Evolutionary conservation across 2,888 invertebrate species (phyloP).

Genomic region (Idaea aversata): DNA sequence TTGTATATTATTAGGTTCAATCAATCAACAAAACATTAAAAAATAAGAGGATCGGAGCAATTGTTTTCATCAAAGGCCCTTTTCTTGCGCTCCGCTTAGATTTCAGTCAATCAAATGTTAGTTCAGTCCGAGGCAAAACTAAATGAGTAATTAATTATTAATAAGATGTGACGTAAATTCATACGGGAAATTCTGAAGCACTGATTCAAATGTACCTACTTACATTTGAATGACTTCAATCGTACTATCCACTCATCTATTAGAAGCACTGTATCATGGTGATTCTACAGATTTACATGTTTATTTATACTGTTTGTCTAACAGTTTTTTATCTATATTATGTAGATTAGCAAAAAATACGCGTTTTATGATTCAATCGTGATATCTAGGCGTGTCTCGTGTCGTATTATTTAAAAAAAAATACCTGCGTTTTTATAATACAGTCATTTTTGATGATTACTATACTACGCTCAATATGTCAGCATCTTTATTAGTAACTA

Average conservation of each 20-base stretch:
- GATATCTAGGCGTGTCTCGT: background rate
- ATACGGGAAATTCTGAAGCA: background rate
- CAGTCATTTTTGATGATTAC: too few species aligned
- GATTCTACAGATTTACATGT: background rate
- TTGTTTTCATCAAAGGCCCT: too few species aligned
- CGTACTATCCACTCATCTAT: background rate
- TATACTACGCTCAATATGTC: too few species aligned
- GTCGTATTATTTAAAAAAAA: background rate
- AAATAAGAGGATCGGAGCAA: too few species aligned
- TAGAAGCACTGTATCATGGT: background rate
- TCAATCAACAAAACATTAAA: too few species aligned
- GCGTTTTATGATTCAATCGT: slow-evolving; percentile 3
- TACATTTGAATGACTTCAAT: too few species aligned
- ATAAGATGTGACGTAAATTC: background rate
- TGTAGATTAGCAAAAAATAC: slow-evolving; percentile 7
- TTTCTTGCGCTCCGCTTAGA: background rate
- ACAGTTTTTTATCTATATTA: slow-evolving; percentile 4
- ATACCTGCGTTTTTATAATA: background rate
- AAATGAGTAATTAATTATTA: background rate
- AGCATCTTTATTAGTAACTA: too few species aligned
- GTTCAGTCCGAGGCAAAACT: background rate
- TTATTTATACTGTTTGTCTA: background rate
- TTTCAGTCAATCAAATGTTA: background rate
- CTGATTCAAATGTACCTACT: background rate
- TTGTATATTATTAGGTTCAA: too few species aligned